A percentile compares a stretch with the other conserved stretches of the same genome.
These are phyloP conservation scores for Apomyelois bistriatella DNA, from an alignment of 2,888 invertebrate species.

Conservation along the genomic window DNA sequence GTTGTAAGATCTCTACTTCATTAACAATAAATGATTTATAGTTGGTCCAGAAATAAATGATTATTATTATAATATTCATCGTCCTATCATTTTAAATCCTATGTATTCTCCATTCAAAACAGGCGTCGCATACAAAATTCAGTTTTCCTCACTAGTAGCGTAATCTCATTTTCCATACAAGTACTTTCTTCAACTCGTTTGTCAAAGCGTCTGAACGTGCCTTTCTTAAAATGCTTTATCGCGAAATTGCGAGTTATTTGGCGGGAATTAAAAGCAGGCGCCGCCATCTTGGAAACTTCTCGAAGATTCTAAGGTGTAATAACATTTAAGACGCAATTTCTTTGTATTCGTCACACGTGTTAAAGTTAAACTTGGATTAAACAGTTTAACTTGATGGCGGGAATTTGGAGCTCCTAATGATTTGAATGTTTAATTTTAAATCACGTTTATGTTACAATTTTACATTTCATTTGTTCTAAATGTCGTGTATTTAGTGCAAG, in stretches of 20 bases:
- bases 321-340: slow-evolving; percentile 14
- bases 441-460: slow-evolving; percentile 7
- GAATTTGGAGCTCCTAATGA: slow-evolving; percentile 8
- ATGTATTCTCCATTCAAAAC: too few relatives aligned
- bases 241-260: slow-evolving; percentile 20
- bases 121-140: too few relatives aligned
- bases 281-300: slow-evolving; percentile 21
- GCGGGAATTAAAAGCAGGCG: slow-evolving; percentile 24
- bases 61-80: too few relatives aligned
- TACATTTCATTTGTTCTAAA: neutral
- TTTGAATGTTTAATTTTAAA: slow-evolving; percentile 8
- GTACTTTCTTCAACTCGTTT: slow-evolving; percentile 3
- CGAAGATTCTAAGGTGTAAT: slow-evolving; percentile 11
- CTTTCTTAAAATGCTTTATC: slow-evolving; percentile 28
- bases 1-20: too few relatives aligned
- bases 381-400: neutral
- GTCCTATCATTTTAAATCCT: too few relatives aligned
- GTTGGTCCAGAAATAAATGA: too few relatives aligned
- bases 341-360: slow-evolving; percentile 15
- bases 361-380: slow-evolving; percentile 12
- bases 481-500: neutral
- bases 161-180: neutral
- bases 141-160: too few relatives aligned
- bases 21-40: too few relatives aligned
- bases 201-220: slow-evolving; percentile 5